These are phyloP conservation scores for Sardinella longiceps DNA, from an alignment of 2,797 vertebrate species.

Conservation along the genomic window DNA sequence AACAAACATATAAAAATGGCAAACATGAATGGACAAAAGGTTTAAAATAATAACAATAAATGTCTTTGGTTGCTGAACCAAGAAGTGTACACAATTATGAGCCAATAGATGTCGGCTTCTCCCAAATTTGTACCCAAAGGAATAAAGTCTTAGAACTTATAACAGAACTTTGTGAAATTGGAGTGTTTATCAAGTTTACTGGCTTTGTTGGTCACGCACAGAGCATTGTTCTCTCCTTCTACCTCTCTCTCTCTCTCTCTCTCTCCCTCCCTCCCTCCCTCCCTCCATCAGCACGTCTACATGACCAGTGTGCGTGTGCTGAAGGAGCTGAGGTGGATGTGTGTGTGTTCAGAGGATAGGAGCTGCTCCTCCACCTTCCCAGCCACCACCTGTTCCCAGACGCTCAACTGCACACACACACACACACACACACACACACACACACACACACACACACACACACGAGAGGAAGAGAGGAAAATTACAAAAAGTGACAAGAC, in stretches of 20 bases:
- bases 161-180: slow-evolving; percentile 56
- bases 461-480: slow-evolving; percentile 13
- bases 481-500: neutral
- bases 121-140: slow-evolving; percentile 98
- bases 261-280: slow-evolving; percentile 57
- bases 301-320: slow-evolving; percentile 93
- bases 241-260: slow-evolving; percentile 42
- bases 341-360: slow-evolving; percentile 81
- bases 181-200: slow-evolving; percentile 75
- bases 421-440: too few relatives aligned
- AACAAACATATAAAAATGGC: slow-evolving; percentile 47
- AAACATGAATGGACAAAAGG: slow-evolving; percentile 26
- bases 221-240: slow-evolving; percentile 51
- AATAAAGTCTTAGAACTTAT: slow-evolving; percentile 76
- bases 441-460: too few relatives aligned
- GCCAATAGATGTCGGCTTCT: slow-evolving; percentile 84
- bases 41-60: slow-evolving; percentile 75
- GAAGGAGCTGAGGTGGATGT: slow-evolving; percentile 90
- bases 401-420: slow-evolving; percentile 75
- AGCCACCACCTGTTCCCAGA: slow-evolving; percentile 90
- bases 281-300: slow-evolving; percentile 69
- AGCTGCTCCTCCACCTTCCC: slow-evolving; percentile 91
- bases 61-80: slow-evolving; percentile 89
- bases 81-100: slow-evolving; percentile 82
- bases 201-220: slow-evolving; percentile 40